Evolutionary conservation across 2,888 invertebrate genomes (phyloP), one percentile per base, ranked within the genome.

Genomic region (Polydesmus complanatus): DNA sequence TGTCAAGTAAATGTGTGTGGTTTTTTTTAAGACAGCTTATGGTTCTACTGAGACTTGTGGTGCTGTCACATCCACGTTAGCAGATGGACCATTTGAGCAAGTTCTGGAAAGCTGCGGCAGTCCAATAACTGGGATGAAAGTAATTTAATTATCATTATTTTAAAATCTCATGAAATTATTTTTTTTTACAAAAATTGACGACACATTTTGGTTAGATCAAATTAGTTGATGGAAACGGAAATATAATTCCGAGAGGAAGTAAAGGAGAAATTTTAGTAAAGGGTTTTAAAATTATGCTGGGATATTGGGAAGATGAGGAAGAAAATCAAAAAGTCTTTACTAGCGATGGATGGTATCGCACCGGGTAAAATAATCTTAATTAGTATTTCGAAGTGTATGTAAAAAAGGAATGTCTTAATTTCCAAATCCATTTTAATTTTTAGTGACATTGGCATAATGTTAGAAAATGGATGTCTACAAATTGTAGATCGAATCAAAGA

Each of bases 241-340:
- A 77, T 1, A 73, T 81, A 2, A 85, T 90, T 0, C 84, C 86
- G 0, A 75, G 83, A 56, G 88, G 85, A 0, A 75, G 74, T n/a
- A 74, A 82, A 0, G 93, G 93, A 0, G 90, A 93, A 73, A 75
- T 91, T 55, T 80, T 81, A 70, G 76, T 83, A 0, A 77, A 88
- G 25, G 88, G 88, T 0, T 90, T 88, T 73, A 74, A 73, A 62
- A 81, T 76, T 18, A 90, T 92, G 87, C 74, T 83, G 55, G 79
- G 83, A 25, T 94, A 94, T 74, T 92, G 86, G 84, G 78, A 80
- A 11, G 88, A 91, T 64, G 80, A 82, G 1, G 81, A 81, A 63
- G 86, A 83, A 72, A 92, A 91, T 0, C 78, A 72, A 25, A 80
- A 85, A 66, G 79, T 79, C 0, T 74, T 89, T 1, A 79, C 79